A percentile compares a stretch with the other conserved stretches of the same genome.
phyloP scores from a whole-genome alignment of 2,797 vertebrate genomes.

The Ctenochaetus hawaiiensis region DNA sequence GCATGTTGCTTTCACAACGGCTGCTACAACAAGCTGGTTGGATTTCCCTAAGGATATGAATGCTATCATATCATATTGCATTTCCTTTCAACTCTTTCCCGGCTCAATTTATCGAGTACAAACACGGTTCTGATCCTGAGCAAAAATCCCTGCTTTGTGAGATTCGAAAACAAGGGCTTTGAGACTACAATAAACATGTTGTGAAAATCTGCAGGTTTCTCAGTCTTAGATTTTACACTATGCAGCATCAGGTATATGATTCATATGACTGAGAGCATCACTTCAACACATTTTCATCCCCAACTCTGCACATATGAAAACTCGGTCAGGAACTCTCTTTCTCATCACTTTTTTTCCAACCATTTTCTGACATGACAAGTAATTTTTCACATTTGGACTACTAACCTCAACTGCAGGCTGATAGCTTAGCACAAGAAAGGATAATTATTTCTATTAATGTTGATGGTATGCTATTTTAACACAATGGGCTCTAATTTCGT shows the following conservation, averaged over 20 bases:
- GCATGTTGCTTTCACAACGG: slow-evolving; percentile 56
- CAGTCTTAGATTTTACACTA: slow-evolving; percentile 30
- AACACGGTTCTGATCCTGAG: slow-evolving; percentile 59
- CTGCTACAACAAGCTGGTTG: slow-evolving; percentile 48
- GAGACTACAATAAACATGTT: slow-evolving; percentile 43
- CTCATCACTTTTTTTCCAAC: no score
- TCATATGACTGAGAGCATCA: slow-evolving; percentile 8
- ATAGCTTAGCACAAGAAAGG: no score
- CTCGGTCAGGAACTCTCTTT: no score
- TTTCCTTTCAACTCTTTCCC: slow-evolving; percentile 72
- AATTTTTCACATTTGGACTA: no score
- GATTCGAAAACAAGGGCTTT: slow-evolving; percentile 39
- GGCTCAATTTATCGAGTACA: slow-evolving; percentile 68
- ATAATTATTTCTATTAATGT: no score
- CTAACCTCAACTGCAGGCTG: no score
- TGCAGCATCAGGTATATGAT: slow-evolving; percentile 13
- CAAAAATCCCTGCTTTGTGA: slow-evolving; percentile 39
- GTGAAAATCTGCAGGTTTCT: slow-evolving; percentile 22
- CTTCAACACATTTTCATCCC: neutral
- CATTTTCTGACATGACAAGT: no score
- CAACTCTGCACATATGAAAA: no score
- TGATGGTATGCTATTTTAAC: no score
- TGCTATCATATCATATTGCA: slow-evolving; percentile 66
- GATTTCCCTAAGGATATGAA: slow-evolving; percentile 72
- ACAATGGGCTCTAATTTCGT: no score